Conservation (phyloP, 2,113 vertebrate species). For the Isurus oxyrinchus region DNA sequence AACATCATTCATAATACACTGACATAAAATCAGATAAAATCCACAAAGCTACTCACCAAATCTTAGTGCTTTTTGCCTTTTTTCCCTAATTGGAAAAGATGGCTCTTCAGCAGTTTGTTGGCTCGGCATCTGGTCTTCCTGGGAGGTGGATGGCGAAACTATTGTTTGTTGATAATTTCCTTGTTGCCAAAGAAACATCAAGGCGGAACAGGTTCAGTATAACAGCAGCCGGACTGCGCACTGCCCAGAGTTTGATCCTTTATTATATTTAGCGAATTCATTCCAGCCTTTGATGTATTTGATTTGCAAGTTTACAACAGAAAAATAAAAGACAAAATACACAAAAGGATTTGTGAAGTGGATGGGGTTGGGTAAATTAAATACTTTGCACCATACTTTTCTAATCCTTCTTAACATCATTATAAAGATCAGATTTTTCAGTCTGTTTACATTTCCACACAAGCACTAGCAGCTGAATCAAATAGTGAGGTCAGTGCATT, state of each 20-base stretch:
- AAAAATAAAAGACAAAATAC: neutral
- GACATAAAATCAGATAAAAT: neutral
- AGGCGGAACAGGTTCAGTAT: neutral
- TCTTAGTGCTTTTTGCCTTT: neutral
- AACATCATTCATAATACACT: neutral
- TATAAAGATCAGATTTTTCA: neutral
- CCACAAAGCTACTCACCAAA: neutral
- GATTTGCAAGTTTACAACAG: neutral
- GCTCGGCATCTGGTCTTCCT: neutral
- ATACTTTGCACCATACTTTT: neutral
- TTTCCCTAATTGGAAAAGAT: neutral
- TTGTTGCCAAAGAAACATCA: neutral
- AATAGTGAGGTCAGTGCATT: neutral
- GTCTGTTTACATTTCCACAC: neutral
- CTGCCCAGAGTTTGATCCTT: neutral
- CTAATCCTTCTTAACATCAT: neutral
- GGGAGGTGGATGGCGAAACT: neutral
- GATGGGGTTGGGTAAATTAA: neutral
- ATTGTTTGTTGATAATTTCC: neutral
- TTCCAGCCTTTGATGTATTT: neutral
- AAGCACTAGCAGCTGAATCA: neutral
- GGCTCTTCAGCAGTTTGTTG: neutral
- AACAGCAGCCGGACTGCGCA: too few relatives aligned
- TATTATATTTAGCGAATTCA: neutral
- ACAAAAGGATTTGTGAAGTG: neutral